phyloP scores from a whole-genome alignment of 2,113 vertebrate species.

The Alethe diademata region DNA sequence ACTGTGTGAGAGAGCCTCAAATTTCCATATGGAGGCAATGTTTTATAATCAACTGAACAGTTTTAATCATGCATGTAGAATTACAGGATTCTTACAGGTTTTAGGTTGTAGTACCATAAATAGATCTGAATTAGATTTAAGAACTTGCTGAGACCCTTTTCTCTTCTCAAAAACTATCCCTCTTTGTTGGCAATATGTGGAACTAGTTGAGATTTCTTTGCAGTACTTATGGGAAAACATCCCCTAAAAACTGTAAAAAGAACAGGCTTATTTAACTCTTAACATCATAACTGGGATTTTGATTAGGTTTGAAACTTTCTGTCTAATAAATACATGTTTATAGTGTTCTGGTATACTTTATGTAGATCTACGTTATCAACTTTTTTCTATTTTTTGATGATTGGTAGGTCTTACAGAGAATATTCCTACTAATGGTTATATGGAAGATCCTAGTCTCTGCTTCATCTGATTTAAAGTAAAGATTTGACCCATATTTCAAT shows the following conservation, averaged over 20 bases:
- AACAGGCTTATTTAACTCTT: neutral
- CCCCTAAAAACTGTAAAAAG: neutral
- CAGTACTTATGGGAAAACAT: neutral
- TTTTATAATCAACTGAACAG: neutral
- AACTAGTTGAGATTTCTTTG: neutral
- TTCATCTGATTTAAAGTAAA: neutral
- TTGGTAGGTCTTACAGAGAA: neutral
- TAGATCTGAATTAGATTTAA: neutral
- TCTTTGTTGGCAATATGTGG: neutral
- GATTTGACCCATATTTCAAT: neutral
- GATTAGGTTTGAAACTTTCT: neutral
- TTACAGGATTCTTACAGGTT: neutral
- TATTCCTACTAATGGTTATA: neutral
- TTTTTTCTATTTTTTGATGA: neutral
- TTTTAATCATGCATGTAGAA: neutral
- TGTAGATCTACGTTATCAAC: neutral
- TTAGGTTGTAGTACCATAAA: neutral
- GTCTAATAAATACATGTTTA: neutral
- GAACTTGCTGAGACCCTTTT: neutral
- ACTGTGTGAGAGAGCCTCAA: neutral
- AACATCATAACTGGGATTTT: neutral
- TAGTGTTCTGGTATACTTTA: neutral
- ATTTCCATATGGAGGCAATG: neutral
- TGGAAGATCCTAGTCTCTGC: neutral
- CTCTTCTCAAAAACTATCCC: neutral